Percentiles rank a stretch among this genome's conserved stretches.
These are phyloP conservation scores for Heterochromis multidens DNA, from an alignment of 2,113 vertebrate genomes.

Conservation along the genomic window DNA sequence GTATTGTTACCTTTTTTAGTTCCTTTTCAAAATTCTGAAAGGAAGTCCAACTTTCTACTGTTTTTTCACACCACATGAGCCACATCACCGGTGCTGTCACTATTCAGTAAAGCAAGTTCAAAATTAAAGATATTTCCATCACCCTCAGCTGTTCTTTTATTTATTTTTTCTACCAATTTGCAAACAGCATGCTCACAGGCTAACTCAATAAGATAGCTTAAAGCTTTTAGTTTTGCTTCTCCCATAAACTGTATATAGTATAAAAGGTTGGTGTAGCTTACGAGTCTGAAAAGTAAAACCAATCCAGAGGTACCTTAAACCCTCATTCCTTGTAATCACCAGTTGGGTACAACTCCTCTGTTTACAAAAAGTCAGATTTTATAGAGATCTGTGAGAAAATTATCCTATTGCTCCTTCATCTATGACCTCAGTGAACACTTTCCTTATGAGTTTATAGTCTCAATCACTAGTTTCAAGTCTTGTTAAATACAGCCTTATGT, in stretches of 20 bases:
- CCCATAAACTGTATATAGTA: neutral
- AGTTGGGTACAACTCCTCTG: neutral
- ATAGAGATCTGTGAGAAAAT: neutral
- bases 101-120: neutral
- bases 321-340: neutral
- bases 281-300: too few species aligned
- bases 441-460: neutral
- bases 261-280: neutral
- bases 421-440: neutral
- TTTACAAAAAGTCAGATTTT: neutral
- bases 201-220: neutral
- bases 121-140: neutral
- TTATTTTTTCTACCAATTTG: neutral
- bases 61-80: neutral
- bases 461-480: neutral
- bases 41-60: neutral
- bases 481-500: neutral
- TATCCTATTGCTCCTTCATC: neutral
- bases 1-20: neutral
- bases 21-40: neutral
- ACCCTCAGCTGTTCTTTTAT: neutral
- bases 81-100: neutral
- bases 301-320: neutral
- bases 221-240: neutral
- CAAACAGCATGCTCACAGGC: neutral